A percentile compares a stretch with the other conserved stretches of the same genome.
Evolutionary conservation across 2,797 vertebrate species (phyloP).

Genomic region (Lepus oiostolus): DNA sequence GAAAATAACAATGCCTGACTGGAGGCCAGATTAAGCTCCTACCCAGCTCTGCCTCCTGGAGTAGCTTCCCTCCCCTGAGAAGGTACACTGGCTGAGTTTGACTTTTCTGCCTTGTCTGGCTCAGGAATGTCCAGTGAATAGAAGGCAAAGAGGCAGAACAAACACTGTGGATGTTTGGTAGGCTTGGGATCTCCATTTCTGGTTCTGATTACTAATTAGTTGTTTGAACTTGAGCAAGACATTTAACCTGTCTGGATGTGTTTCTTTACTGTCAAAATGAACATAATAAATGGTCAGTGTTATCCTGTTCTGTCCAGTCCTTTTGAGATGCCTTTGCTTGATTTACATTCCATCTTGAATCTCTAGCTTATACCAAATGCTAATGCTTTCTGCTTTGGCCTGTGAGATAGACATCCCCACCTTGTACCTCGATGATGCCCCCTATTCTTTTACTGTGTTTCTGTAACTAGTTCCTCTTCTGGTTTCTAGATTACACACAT

Average conservation of each 20-base stretch:
- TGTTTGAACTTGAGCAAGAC: not conserved
- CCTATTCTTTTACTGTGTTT: not conserved
- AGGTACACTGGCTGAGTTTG: not conserved
- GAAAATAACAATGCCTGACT: not conserved
- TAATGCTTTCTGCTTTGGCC: not conserved
- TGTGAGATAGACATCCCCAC: not conserved
- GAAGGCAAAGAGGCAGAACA: not conserved
- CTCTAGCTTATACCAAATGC: not conserved
- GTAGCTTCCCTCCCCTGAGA: not conserved
- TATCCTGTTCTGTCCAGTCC: not conserved
- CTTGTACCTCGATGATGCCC: not conserved
- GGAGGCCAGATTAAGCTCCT: not conserved
- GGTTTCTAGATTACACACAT: not conserved
- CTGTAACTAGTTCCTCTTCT: not conserved
- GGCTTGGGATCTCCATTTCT: not conserved
- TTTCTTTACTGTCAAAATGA: not conserved
- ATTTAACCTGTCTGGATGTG: not conserved
- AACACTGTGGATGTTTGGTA: not conserved
- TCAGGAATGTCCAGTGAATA: not conserved
- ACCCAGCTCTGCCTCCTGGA: not conserved
- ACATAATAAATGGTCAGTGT: too few species aligned
- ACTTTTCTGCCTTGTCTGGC: not conserved
- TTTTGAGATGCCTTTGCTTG: not conserved
- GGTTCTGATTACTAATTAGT: not conserved
- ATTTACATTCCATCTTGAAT: not conserved